Base-by-base conservation (phyloP, 2,113 vertebrate genomes). In the Lutjanus erythropterus region DNA sequence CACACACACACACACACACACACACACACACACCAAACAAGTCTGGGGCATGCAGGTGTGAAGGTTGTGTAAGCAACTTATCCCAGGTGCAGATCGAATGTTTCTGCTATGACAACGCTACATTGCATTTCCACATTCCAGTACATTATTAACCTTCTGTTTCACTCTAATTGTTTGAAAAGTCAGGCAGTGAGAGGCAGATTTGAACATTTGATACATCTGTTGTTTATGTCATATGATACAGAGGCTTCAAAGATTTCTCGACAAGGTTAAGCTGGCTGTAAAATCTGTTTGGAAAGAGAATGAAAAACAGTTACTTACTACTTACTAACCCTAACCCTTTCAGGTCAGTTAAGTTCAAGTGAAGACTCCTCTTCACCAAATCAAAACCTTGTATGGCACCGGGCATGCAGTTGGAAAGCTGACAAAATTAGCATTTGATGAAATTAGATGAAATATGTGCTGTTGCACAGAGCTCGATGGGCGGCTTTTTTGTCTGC, bases 61-160 rank as follows among this genome's bases (percentile, higher is more conserved):
- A 87, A 56, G 64, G 76, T 92, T 92, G 85, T 87, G 84, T 71
- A 89, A 90, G 87, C 75, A 49, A 59, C 74, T 58, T 82, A 35
- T 72, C 71, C 85, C 89, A 89, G 91, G 88, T 92, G 90, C 89
- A 78, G 74, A 87, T 75, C 67, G 71, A 85, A 78, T 87, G 79
- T 75, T 86, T 87, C 72, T 82, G 59, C 46, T 58, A 39, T 81
- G 88, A 87, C 75, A 79, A 81, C 5, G 8, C 50, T 37, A 80
- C 74, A 41, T 29, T 73, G 76, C 76, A 76, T 86, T 89, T 88
- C 81, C 73, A 87, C 89, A 91, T 92, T 91, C 91, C 85, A 55
- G 11, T 58, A 50, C 75, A 44, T 81, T 79, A 85, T 75, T 79
- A 85, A 78, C 53, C 68, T 72, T 80, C 61, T 33, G 77, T 50